Evolutionary conservation across 2,888 invertebrate genomes (phyloP).

Genomic region (Nomada fucata): DNA sequence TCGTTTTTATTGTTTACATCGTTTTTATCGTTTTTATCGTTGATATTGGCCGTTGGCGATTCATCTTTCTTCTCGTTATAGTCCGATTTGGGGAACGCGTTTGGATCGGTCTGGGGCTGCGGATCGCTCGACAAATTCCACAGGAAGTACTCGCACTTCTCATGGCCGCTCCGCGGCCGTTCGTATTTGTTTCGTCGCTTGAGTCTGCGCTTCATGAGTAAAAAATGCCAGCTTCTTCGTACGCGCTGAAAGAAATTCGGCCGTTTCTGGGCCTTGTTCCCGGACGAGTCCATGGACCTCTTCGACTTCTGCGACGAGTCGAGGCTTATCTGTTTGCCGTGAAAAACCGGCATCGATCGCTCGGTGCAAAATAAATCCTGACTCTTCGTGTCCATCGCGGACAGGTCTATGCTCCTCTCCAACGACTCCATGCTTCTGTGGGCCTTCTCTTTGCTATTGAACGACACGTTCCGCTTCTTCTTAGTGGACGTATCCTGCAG

Average conservation of each 20-base stretch:
- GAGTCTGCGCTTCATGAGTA: slow-evolving; percentile 74
- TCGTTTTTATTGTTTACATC: slow-evolving; percentile 40
- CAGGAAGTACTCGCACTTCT: slow-evolving; percentile 79
- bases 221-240: slow-evolving; percentile 78
- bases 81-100: slow-evolving; percentile 67
- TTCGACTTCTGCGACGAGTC: slow-evolving; percentile 74
- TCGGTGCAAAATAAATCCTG: slow-evolving; percentile 73
- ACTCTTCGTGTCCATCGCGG: slow-evolving; percentile 73
- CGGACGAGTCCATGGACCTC: slow-evolving; percentile 66
- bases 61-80: slow-evolving; percentile 43
- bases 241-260: slow-evolving; percentile 77
- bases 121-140: slow-evolving; percentile 47
- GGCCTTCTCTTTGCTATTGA: slow-evolving; percentile 72
- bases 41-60: slow-evolving; percentile 3
- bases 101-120: slow-evolving; percentile 52
- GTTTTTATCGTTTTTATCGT: slow-evolving; percentile 35
- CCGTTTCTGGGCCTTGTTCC: slow-evolving; percentile 69
- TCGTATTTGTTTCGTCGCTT: slow-evolving; percentile 62
- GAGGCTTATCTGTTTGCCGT: slow-evolving; percentile 74
- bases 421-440: slow-evolving; percentile 78
- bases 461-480: slow-evolving; percentile 72
- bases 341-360: slow-evolving; percentile 60
- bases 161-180: slow-evolving; percentile 69
- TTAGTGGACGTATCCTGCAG: slow-evolving; percentile 62
- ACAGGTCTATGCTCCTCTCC: slow-evolving; percentile 68